A percentile compares a stretch with the other conserved stretches of the same genome.
Conservation (phyloP, 1,140 invertebrate species). For the Drosophila suzukii region DNA sequence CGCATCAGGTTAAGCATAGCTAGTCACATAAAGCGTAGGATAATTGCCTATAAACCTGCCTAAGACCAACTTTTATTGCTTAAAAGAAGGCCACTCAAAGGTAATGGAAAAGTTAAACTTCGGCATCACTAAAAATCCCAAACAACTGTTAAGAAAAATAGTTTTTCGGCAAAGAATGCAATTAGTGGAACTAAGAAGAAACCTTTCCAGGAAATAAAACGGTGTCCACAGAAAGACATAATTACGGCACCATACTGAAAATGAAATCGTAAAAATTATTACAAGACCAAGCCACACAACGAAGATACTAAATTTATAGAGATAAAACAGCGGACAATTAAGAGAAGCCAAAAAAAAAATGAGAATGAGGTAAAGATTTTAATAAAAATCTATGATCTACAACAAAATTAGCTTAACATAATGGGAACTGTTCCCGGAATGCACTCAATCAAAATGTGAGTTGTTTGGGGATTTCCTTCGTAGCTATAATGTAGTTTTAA, state of each 20-base stretch:
- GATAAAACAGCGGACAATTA: constrained; percentile 26
- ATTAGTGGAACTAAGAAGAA: constrained; percentile 44
- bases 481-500: constrained; percentile 67
- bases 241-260: constrained; percentile 58
- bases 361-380: constrained; percentile 45
- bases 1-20: background rate
- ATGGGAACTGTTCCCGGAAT: constrained; percentile 73
- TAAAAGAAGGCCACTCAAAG: constrained; percentile 16
- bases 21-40: background rate
- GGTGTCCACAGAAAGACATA: constrained; percentile 40
- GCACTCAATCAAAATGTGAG: constrained; percentile 75
- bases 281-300: constrained; percentile 47
- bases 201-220: constrained; percentile 58
- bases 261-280: constrained; percentile 69
- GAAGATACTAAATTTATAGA: constrained; percentile 32
- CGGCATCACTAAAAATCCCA: constrained; percentile 12
- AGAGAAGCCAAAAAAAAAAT: constrained; percentile 9
- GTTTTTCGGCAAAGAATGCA: constrained; percentile 49
- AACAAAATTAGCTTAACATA: constrained; percentile 69
- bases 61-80: constrained; percentile 15
- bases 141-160: constrained; percentile 25
- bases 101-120: constrained; percentile 35
- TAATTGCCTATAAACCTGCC: constrained; percentile 4
- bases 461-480: constrained; percentile 15
- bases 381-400: constrained; percentile 71